A percentile compares a stretch with the other conserved stretches of the same genome.
phyloP scores from a whole-genome alignment of 2,888 invertebrate genomes.

The Hermaeophaga mercurialis region DNA sequence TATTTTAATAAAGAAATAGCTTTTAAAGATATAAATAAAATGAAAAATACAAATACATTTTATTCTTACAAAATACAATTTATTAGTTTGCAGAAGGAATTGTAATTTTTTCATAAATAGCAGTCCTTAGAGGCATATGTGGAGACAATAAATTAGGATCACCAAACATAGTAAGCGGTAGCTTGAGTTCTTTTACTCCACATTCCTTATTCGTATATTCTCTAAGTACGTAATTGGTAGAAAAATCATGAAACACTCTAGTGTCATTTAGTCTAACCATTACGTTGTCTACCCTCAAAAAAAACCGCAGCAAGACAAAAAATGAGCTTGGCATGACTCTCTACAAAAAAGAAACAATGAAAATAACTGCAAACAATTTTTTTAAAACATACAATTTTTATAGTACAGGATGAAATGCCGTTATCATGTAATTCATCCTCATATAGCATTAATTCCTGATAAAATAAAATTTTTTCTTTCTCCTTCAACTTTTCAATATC shows the following conservation, averaged over 20 bases:
- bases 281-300: constrained; percentile 93
- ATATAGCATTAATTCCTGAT: constrained; percentile 90
- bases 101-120: constrained; percentile 56
- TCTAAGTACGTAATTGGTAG: constrained; percentile 76
- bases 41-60: neutral
- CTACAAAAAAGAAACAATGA: constrained; percentile 59
- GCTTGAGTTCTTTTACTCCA: constrained; percentile 69
- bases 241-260: constrained; percentile 79
- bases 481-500: constrained; percentile 87
- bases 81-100: constrained; percentile 4
- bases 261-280: constrained; percentile 88
- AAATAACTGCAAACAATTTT: neutral
- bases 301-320: constrained; percentile 88
- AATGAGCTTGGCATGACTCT: constrained; percentile 96
- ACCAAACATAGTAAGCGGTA: constrained; percentile 66
- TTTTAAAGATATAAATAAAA: neutral
- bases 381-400: constrained; percentile 84
- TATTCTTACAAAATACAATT: too few relatives aligned
- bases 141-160: constrained; percentile 72
- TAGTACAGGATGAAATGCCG: constrained; percentile 87
- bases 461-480: constrained; percentile 91
- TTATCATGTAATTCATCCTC: constrained; percentile 99
- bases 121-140: constrained; percentile 64
- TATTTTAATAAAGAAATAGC: neutral
- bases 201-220: constrained; percentile 84